phyloP scores from a whole-genome alignment of 2,797 vertebrate genomes.

The Buceros bicornis region DNA sequence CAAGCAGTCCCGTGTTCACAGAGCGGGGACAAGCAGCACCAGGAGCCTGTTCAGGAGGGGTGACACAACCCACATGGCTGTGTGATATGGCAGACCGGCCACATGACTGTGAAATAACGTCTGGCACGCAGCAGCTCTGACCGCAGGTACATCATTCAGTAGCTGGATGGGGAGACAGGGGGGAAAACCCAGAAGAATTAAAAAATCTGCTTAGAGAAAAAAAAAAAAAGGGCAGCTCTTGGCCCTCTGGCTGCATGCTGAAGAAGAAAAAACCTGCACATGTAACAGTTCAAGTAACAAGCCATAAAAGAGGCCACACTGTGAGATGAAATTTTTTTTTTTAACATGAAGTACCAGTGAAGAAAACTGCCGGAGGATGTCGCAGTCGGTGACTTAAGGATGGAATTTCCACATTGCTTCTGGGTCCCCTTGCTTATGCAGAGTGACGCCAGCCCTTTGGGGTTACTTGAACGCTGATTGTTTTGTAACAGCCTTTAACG shows the following conservation, averaged over 20 bases:
- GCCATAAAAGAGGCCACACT: neutral
- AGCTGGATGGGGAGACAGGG: neutral
- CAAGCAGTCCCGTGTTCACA: fast-evolving
- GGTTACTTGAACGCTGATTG: neutral
- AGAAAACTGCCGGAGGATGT: conserved; percentile 57
- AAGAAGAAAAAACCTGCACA: neutral
- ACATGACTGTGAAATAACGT: neutral
- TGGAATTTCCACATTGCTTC: conserved; percentile 64
- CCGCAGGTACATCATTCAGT: neutral
- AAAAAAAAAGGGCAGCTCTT: neutral
- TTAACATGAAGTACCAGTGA: neutral
- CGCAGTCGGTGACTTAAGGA: conserved; percentile 36
- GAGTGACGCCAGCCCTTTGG: conserved; percentile 23
- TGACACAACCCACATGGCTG: fast-evolving
- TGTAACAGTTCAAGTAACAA: neutral
- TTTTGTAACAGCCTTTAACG: conserved; percentile 26
- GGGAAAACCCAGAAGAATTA: conserved; percentile 35
- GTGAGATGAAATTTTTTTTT: neutral
- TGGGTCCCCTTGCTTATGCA: neutral
- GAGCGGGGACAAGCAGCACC: neutral
- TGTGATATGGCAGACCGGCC: neutral
- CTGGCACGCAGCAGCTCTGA: neutral
- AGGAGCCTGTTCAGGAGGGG: neutral
- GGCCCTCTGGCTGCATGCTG: neutral
- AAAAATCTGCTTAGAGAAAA: neutral